Base-by-base conservation (phyloP, 2,888 invertebrate species). In the Microchrysa polita region DNA sequence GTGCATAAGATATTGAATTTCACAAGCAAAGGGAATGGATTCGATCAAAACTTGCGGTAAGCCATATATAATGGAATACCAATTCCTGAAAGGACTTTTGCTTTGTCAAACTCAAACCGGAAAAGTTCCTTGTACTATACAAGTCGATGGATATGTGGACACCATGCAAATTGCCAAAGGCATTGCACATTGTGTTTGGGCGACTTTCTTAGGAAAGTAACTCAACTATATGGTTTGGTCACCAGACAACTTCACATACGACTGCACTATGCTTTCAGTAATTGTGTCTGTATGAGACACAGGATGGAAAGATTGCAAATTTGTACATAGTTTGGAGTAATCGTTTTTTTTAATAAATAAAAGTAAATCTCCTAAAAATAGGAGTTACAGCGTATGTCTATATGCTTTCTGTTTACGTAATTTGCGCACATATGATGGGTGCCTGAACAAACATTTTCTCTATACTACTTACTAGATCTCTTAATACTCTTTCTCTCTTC, bases 21-120 rank as follows among this genome's bases (percentile, higher is more conserved):
- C 23, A 57, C 40, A 69, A 34, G 27, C 42, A 34, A 34, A 69
- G 20, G n/a, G 18, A 69, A 23, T 55, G 57, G 69, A 69, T 69
- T 57, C 69, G 69, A 69, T 69, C 55, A 69, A 69, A 69, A 69
- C 34, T 69, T 69, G 69, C 42, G 69, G 69, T 57, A 69, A 20
- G 42, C 69, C 53, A 53, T 67, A 5, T 55, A 55, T 67, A 67
- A 67, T 55, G 53, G 57, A 57, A 72, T 48, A 44, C 60, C 44
- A 20, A 34, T 72, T 34, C 18, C 40, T 16, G 18, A 44, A 40
- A 60, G 59, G 48, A 60, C 18, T 34, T 69, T 69, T 23, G 55
- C 55, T 55, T 55, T 55, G 69, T 40, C 27, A 57, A 40, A 22
- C 34, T 69, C 23, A 18, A 42, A 23, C 48, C 44, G 40, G 71